Evolutionary conservation across 2,888 invertebrate genomes (phyloP), one percentile per base, ranked within the genome.

Genomic region (Clivina fossor): DNA sequence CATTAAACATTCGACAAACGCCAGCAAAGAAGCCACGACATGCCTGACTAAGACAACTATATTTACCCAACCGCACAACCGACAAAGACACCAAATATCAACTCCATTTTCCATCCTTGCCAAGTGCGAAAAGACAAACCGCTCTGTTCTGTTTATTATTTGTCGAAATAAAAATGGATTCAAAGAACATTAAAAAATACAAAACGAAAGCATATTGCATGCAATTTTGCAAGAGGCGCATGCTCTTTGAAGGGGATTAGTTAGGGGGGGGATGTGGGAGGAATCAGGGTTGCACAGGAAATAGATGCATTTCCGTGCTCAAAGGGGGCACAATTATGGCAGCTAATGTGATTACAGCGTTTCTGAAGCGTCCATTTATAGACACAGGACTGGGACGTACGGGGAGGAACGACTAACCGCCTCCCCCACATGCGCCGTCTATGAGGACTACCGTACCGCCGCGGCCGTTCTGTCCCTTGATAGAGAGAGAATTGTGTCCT

Each of bases 281-380:
- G 56, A 47, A 54, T 22, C 24, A 41, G 37, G 41, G 53, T 46
- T 53, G 33, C 33, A 72, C 82, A 81, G 83, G 82, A 82, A 82
- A 83, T 82, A 80, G 82, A 79, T 81, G 80, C 80, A 82, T 82
- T 83, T 83, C 82, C 82, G 80, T 78, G 75, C 74, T 78, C 77
- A 76, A 78, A 77, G 76, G 78, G 76, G 76, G 75, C 74, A 78
- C 78, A 80, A 82, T 83, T 81, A 81, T 72, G 80, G 78, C 77
- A 76, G 77, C 72, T 82, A 82, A 82, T 81, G 76, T 77, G 78
- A 81, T 82, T 82, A 82, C 76, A 74, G 74, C 72, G 73, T 76
- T 74, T 74, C 74, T 73, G 73, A 72, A 71, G 47, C 55, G 47
- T 55, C 55, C 38, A 55, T 55, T 55, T n/a, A n/a, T n/a, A n/a